Percentiles rank a stretch among this genome's conserved stretches.
phyloP scores from a whole-genome alignment of 2,888 invertebrate genomes.

The Sphinx pinastri region DNA sequence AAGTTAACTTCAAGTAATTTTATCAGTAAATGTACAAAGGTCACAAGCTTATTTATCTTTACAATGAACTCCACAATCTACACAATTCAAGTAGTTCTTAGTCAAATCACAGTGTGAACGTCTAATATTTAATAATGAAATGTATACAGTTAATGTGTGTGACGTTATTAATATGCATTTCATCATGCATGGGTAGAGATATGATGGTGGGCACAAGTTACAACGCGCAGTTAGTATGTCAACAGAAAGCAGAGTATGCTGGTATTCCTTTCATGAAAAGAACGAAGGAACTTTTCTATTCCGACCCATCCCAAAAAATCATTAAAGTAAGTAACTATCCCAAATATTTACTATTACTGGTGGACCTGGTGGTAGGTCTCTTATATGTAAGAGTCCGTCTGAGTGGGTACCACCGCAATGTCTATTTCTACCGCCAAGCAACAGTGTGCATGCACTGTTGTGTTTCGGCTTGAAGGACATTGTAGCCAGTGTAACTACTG shows the following conservation, averaged over 20 bases:
- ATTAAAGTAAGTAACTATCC: constrained; percentile 54
- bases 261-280: constrained; percentile 66
- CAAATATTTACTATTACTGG: neutral
- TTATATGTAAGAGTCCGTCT: too few species aligned
- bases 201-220: constrained; percentile 62
- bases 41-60: neutral
- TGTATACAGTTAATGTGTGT: constrained; percentile 48
- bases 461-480: too few species aligned
- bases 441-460: too few species aligned
- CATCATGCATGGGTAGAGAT: constrained; percentile 54
- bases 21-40: constrained; percentile 4
- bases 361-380: too few species aligned
- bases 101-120: neutral
- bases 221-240: constrained; percentile 57
- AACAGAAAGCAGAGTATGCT: constrained; percentile 62
- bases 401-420: too few species aligned
- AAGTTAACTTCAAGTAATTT: neutral
- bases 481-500: too few species aligned
- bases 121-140: constrained; percentile 50
- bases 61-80: neutral
- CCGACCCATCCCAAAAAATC: constrained; percentile 57
- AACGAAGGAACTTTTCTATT: constrained; percentile 66
- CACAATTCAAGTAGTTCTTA: neutral
- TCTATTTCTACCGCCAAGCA: too few species aligned
- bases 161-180: constrained; percentile 47